Conservation (phyloP, 2,797 vertebrate species). For the Pipistrellus kuhlii region DNA sequence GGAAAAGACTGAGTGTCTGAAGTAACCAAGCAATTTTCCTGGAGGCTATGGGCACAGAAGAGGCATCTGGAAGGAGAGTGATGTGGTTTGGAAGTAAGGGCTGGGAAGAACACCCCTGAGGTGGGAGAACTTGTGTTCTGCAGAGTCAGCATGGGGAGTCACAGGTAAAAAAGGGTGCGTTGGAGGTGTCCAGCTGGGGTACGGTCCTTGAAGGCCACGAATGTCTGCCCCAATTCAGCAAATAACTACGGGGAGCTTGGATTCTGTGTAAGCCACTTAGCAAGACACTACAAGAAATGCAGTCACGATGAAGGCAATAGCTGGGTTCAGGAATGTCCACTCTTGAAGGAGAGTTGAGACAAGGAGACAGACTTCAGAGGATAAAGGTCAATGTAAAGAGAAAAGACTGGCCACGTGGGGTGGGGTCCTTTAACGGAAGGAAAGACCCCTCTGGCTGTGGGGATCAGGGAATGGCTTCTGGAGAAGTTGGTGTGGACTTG, state of each 20-base stretch:
- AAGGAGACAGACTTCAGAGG: neutral
- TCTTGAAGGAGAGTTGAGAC: conserved; percentile 1
- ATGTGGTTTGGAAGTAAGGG: neutral
- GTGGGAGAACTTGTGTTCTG: neutral
- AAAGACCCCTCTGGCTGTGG: neutral
- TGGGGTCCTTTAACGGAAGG: neutral
- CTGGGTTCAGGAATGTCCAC: neutral
- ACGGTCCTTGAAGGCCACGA: neutral
- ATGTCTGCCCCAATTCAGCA: neutral
- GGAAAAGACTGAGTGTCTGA: neutral
- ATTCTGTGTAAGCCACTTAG: neutral
- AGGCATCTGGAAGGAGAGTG: neutral
- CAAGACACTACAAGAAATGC: neutral
- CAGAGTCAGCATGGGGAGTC: neutral
- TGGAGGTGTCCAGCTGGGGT: neutral
- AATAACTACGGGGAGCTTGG: neutral
- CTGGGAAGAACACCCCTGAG: neutral
- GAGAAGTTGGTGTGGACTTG: neutral
- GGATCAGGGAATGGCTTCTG: neutral
- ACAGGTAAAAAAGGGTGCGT: neutral
- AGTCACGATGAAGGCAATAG: neutral
- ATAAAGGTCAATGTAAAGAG: neutral
- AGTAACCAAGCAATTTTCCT: neutral
- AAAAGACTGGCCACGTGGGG: neutral
- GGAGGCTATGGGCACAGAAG: neutral